A percentile compares a stretch with the other conserved stretches of the same genome.
phyloP scores from a whole-genome alignment of 2,797 vertebrate species.

The Antrozous pallidus region DNA sequence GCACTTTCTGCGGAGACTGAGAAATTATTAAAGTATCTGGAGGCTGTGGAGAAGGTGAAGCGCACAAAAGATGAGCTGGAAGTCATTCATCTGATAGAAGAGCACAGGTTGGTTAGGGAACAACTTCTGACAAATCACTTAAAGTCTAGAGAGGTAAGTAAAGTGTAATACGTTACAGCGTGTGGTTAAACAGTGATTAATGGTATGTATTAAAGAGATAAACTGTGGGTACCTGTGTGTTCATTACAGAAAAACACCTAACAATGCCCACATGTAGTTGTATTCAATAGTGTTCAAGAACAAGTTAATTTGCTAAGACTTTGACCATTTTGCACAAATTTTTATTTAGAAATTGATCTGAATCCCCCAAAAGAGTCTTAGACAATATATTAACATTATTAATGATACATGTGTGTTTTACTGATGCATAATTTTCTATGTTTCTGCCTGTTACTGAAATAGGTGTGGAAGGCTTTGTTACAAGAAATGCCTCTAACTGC shows the following conservation, averaged over 20 bases:
- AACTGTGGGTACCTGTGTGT: background rate
- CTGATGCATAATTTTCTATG: background rate
- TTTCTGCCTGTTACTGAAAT: background rate
- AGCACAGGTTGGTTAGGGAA: conserved; percentile 90
- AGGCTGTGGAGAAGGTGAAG: conserved; percentile 93
- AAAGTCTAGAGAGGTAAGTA: conserved; percentile 91
- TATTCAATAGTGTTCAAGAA: background rate
- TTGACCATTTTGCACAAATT: background rate
- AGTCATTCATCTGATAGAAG: conserved; percentile 92
- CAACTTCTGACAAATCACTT: conserved; percentile 93
- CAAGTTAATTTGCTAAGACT: conserved; percentile 16
- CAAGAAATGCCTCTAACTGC: conserved; percentile 92
- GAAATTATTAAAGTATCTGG: conserved; percentile 90
- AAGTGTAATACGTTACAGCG: background rate
- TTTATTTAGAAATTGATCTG: conserved; percentile 2
- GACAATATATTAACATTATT: background rate
- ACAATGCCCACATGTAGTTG: background rate
- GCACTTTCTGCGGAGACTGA: conserved; percentile 88
- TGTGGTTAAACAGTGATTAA: background rate
- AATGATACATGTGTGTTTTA: background rate
- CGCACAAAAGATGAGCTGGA: conserved; percentile 91
- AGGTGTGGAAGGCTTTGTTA: conserved; percentile 94
- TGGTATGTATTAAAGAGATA: background rate
- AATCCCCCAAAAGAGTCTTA: background rate
- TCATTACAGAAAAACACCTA: background rate